Evolutionary conservation across 1,140 invertebrate genomes (phyloP), one percentile per base, ranked within the genome.

Genomic region (Drosophila leontia): DNA sequence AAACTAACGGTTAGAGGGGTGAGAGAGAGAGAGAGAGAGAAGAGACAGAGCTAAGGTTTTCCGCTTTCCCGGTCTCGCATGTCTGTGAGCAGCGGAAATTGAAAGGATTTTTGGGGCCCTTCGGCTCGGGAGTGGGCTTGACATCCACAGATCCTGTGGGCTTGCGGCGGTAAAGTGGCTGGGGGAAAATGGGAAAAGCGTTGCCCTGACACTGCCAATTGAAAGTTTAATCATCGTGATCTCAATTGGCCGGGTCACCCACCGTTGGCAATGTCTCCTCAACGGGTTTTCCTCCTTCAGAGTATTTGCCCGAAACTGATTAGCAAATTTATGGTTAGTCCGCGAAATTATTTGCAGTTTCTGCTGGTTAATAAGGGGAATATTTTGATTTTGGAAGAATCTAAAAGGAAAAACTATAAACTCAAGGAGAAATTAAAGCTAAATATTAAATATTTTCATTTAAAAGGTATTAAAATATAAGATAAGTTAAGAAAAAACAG

Each of bases 1-100:
- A 90, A 90, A 90, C 85, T 90, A 90, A 90, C 86, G 85, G 85
- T 85, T 87, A 57, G 82, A 23, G 70, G 57, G 75, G 26, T 4
- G 19, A 15, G 19, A 3, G 15, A 41, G 39, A 13, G 26, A 11
- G n/a, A 1, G 17, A 45, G 29, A 6, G 29, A 7, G 2, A 26
- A 7, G 1, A 26, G 2, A 9, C 4, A 55, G 8, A 37, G 53
- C 47, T 41, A 67, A 55, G 48, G 61, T 59, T 76, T 76, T 67
- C 60, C 53, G 68, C 68, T 37, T 37, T 55, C 51, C 50, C 41
- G 41, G 23, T 50, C 64, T 64, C 37, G 53, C 51, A 57, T 63
- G 45, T 45, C 56, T 60, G 47, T n/a, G 63, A 58, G 56, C 51
- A 61, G 56, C 75, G 75, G 75, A 78, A 78, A 78, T 78, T 78